Evolutionary conservation across 2,113 vertebrate species (phyloP).

Genomic region (Lethenteron reissneri): DNA sequence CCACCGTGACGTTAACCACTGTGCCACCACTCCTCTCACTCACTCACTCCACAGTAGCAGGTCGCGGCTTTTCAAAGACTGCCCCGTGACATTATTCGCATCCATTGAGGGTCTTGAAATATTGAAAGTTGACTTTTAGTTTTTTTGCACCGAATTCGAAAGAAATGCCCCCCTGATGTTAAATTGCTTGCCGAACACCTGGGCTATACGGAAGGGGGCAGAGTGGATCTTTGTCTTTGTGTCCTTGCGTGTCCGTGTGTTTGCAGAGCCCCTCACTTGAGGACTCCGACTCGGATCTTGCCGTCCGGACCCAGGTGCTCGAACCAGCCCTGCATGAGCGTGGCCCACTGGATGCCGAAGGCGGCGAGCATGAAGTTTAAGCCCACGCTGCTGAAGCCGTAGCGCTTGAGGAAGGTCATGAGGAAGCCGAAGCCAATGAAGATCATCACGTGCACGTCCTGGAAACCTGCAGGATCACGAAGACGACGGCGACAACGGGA

Average conservation of each 20-base stretch:
- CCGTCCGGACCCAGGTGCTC: constrained; percentile 23
- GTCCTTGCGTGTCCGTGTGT: background rate
- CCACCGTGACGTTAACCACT: too few species aligned
- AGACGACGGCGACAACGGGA: background rate
- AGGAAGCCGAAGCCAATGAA: constrained; percentile 73
- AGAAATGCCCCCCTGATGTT: too few species aligned
- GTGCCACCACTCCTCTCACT: too few species aligned
- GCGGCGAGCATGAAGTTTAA: constrained; percentile 49
- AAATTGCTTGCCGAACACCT: too few species aligned
- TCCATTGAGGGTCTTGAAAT: too few species aligned
- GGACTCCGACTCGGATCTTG: constrained; percentile 41
- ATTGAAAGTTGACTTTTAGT: too few species aligned
- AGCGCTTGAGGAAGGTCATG: constrained; percentile 55
- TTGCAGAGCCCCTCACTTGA: constrained; percentile 26
- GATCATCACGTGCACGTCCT: constrained; percentile 50
- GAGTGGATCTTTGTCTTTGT: too few species aligned
- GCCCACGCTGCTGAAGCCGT: constrained; percentile 36
- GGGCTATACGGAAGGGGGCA: too few species aligned
- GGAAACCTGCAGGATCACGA: constrained; percentile 32
- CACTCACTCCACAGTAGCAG: too few species aligned
- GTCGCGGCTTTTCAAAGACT: too few species aligned
- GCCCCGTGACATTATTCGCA: too few species aligned
- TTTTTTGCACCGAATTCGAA: too few species aligned
- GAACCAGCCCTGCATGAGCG: constrained; percentile 52
- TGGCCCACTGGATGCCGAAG: constrained; percentile 58